Conservation (phyloP, 2,113 vertebrate genomes). For the Zeus faber region DNA sequence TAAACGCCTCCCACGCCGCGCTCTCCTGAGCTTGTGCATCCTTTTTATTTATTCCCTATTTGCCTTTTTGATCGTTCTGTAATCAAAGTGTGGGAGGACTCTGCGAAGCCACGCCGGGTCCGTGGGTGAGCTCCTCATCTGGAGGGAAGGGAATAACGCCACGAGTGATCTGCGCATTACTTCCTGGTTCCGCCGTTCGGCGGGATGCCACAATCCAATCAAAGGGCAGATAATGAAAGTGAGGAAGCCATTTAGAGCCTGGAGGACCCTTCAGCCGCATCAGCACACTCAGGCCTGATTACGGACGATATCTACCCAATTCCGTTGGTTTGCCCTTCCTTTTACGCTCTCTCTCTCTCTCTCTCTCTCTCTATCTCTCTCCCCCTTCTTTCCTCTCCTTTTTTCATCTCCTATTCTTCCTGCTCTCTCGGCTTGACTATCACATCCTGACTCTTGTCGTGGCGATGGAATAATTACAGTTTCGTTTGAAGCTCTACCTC, state of each 20-base stretch:
- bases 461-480: conserved; percentile 50
- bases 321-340: conserved; percentile 1
- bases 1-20: no score
- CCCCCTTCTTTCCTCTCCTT: not conserved
- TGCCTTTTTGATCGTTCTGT: no score
- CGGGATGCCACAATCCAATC: conserved; percentile 61
- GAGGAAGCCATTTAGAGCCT: conserved; percentile 54
- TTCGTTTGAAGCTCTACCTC: conserved; percentile 45
- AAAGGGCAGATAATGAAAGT: conserved; percentile 58
- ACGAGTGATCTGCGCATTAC: conserved; percentile 42
- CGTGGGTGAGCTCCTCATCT: no score
- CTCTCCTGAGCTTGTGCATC: no score
- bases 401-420: conserved; percentile 8
- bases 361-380: not conserved
- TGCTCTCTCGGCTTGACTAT: conserved; percentile 9
- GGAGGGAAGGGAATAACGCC: not conserved
- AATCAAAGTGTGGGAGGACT: no score
- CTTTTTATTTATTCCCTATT: no score
- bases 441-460: conserved; percentile 26
- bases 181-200: conserved; percentile 46
- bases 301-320: not conserved
- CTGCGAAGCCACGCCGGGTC: no score
- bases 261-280: conserved; percentile 35
- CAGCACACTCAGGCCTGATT: conserved; percentile 15
- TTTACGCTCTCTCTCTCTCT: conserved; percentile 8